Conservation (phyloP, 2,113 vertebrate species). For the Sylvietta virens region DNA sequence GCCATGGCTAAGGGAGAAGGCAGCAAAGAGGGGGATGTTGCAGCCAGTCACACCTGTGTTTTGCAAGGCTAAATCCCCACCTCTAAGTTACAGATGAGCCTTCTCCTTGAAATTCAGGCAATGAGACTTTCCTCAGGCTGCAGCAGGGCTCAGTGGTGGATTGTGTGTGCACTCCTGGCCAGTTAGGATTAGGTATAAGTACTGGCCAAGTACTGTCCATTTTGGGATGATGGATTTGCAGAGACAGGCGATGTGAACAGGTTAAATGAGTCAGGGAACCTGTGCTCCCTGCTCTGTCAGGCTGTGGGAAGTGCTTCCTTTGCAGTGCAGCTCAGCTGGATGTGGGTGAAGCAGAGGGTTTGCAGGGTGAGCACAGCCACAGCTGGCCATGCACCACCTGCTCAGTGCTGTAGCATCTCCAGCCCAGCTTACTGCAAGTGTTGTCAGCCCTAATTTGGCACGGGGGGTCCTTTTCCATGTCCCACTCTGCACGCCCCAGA, state of each 20-base stretch:
- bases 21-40: not conserved
- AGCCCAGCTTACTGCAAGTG: not conserved
- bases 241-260: rapidly evolving
- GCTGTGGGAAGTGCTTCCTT: rapidly evolving
- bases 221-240: not conserved
- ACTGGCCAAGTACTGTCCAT: too few relatives aligned
- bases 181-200: rapidly evolving
- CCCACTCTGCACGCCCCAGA: not conserved
- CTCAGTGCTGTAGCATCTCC: not conserved
- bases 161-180: not conserved
- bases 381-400: not conserved
- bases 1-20: not conserved
- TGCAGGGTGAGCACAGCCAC: not conserved
- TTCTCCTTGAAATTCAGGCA: not conserved
- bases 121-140: not conserved
- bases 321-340: rapidly evolving
- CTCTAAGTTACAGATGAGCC: not conserved
- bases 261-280: not conserved
- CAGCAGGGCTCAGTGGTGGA: not conserved
- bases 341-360: not conserved
- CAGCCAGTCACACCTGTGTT: not conserved
- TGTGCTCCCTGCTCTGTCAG: not conserved
- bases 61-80: not conserved
- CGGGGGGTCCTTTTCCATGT: not conserved
- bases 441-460: constrained; percentile 6